A percentile compares a stretch with the other conserved stretches of the same genome.
These are phyloP conservation scores for Verasper variegatus DNA, from an alignment of 2,113 vertebrate genomes.

Conservation along the genomic window DNA sequence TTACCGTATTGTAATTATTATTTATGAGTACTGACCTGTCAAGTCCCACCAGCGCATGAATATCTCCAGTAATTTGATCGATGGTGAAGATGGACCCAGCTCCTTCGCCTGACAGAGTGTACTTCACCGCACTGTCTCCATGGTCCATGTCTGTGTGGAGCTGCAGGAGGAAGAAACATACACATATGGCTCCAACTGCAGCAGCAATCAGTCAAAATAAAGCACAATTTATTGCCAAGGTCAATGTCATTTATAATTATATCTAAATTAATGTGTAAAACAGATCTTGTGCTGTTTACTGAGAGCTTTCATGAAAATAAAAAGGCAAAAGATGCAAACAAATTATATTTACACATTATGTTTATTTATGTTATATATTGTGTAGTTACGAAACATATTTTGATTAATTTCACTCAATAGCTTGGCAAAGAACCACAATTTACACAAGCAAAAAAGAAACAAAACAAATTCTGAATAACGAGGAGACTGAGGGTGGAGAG, in stretches of 20 bases:
- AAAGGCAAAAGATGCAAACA: not conserved
- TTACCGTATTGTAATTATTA: not conserved
- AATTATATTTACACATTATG: not conserved
- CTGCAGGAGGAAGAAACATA: constrained; percentile 66
- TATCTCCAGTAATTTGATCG: constrained; percentile 93
- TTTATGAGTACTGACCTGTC: constrained; percentile 77
- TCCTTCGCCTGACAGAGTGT: constrained; percentile 94
- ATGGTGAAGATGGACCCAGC: constrained; percentile 93
- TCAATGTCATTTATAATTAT: not conserved
- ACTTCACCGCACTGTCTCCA: constrained; percentile 90
- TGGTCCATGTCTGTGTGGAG: constrained; percentile 95
- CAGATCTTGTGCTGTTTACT: not conserved
- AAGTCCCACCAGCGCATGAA: constrained; percentile 91
- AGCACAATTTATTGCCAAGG: not conserved
- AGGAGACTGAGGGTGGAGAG: no score
- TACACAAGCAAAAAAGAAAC: no score
- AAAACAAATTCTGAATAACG: no score
- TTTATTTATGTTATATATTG: no score
- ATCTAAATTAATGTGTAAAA: not conserved
- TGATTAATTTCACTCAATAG: no score
- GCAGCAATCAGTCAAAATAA: constrained; percentile 11
- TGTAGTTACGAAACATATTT: no score
- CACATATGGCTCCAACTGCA: not conserved
- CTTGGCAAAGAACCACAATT: no score
- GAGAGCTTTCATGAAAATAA: not conserved